phyloP scores from a whole-genome alignment of 2,113 vertebrate species.

The Gila orcuttii region DNA sequence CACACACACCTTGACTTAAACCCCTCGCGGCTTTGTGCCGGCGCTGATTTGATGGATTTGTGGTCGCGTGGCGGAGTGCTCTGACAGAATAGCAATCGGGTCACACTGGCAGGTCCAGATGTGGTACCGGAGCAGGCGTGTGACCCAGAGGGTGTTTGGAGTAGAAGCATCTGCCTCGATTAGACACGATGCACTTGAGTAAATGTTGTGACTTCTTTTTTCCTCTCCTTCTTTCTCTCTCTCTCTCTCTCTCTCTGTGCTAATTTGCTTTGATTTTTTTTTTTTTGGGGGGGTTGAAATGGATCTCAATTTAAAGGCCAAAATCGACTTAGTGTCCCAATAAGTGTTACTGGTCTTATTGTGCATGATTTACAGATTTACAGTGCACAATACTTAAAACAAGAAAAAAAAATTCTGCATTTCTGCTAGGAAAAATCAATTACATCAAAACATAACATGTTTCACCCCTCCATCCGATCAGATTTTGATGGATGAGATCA shows the following conservation, averaged over 20 bases:
- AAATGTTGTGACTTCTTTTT: neutral
- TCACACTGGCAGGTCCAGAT: constrained; percentile 68
- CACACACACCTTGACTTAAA: constrained; percentile 40
- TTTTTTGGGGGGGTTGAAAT: neutral
- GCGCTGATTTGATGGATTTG: constrained; percentile 57
- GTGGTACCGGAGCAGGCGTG: constrained; percentile 54
- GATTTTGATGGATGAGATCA: neutral
- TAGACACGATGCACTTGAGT: constrained; percentile 23
- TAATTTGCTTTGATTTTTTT: neutral
- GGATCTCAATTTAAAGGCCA: neutral
- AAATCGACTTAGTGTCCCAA: neutral
- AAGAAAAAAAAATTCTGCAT: neutral
- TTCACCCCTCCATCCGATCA: no score
- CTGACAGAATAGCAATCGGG: constrained; percentile 65
- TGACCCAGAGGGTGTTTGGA: constrained; percentile 26
- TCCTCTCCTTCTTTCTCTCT: constrained; percentile 1
- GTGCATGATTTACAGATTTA: constrained; percentile 1
- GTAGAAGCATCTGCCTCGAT: constrained; percentile 63
- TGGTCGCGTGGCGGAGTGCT: constrained; percentile 53
- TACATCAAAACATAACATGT: no score
- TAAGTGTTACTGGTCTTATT: neutral
- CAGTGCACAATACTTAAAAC: neutral
- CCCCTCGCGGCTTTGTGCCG: constrained; percentile 50
- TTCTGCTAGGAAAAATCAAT: no score
- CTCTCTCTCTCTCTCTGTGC: neutral